These are phyloP conservation scores for Propithecus coquereli DNA, from an alignment of 2,113 vertebrate genomes.

Conservation along the genomic window DNA sequence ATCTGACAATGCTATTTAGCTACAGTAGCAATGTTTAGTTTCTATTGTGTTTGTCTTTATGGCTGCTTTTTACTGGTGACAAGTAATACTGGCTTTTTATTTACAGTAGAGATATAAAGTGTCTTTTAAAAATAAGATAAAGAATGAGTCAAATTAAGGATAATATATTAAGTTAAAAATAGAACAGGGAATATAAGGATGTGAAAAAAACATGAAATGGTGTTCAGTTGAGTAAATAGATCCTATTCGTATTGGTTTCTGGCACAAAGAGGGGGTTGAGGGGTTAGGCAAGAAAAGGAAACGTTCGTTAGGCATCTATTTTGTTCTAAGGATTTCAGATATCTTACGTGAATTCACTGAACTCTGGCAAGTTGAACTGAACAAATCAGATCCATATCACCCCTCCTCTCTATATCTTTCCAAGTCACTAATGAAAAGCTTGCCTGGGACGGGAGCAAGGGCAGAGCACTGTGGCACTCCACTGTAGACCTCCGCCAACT, in stretches of 20 bases:
- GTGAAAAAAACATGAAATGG: not conserved
- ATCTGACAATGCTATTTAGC: not conserved
- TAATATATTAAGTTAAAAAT: not conserved
- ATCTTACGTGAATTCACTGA: not conserved
- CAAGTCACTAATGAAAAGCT: not conserved
- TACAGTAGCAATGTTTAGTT: not conserved
- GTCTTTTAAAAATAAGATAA: not conserved
- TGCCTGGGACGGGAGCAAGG: not conserved
- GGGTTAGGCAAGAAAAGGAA: not conserved
- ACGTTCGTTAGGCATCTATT: rapidly evolving
- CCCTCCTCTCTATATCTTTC: not conserved
- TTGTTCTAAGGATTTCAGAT: not conserved
- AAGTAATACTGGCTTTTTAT: not conserved
- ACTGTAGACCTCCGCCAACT: rapidly evolving
- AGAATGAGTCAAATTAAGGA: not conserved
- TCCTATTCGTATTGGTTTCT: not conserved
- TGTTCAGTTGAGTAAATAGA: not conserved
- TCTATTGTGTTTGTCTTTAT: not conserved
- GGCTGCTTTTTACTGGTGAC: not conserved
- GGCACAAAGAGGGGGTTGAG: not conserved
- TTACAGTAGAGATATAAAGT: not conserved
- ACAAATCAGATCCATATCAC: not conserved
- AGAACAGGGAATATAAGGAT: not conserved
- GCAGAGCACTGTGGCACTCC: not conserved
- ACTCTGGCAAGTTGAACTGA: not conserved